Evolutionary conservation across 2,113 vertebrate species (phyloP).

Genomic region (Coturnix japonica): DNA sequence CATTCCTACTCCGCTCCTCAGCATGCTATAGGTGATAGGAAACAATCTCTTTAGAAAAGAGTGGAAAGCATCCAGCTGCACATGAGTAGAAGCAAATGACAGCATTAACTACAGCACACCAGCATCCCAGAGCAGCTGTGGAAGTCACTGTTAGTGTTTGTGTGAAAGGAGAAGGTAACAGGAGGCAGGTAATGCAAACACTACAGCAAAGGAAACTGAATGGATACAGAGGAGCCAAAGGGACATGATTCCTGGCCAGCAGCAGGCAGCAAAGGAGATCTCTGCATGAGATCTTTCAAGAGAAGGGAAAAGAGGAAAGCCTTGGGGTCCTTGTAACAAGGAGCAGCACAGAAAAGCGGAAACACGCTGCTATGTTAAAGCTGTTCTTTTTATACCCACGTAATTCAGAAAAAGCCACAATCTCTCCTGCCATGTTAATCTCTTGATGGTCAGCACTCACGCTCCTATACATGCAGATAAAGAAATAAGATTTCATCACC

Average conservation of each 20-base stretch:
- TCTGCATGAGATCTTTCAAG: not conserved
- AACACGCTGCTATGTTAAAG: fast-evolving
- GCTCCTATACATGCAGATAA: not conserved
- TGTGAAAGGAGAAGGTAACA: not conserved
- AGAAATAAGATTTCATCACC: slow-evolving; percentile 47
- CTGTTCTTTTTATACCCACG: not conserved
- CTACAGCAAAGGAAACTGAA: not conserved
- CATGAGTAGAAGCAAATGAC: not conserved
- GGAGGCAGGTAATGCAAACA: not conserved
- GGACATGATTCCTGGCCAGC: not conserved
- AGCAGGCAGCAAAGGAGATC: not conserved
- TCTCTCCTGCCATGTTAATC: fast-evolving
- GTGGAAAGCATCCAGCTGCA: not conserved
- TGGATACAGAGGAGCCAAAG: fast-evolving
- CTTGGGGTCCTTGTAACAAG: not conserved
- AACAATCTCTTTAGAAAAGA: not conserved
- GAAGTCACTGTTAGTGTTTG: not conserved
- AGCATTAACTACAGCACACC: not conserved
- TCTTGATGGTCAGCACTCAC: not conserved
- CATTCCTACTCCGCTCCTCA: not conserved
- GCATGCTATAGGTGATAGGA: not conserved
- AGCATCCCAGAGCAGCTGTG: not conserved
- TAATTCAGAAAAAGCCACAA: not conserved
- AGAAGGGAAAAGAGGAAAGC: not conserved
- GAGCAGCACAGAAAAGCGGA: not conserved